Percentiles rank a stretch among this genome's conserved stretches.
phyloP scores from a whole-genome alignment of 2,888 invertebrate species.

The Lomographa bimaculata region DNA sequence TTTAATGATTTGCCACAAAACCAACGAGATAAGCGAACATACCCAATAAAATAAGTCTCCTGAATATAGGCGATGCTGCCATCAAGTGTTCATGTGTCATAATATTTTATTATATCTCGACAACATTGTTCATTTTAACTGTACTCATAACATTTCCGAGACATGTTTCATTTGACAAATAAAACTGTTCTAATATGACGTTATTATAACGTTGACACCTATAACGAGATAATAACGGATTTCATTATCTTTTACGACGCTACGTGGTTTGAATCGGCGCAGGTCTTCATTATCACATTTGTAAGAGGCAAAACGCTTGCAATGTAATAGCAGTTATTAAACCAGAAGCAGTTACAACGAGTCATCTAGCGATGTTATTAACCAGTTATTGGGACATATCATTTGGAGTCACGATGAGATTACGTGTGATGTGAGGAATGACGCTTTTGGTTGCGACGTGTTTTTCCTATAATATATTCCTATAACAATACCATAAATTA shows the following conservation, averaged over 20 bases:
- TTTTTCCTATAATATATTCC: too few species aligned
- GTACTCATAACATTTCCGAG: slow-evolving; percentile 1
- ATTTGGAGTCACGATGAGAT: slow-evolving; percentile 8
- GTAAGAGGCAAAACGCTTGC: slow-evolving; percentile 39
- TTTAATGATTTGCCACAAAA: too few species aligned
- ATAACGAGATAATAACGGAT: slow-evolving; percentile 47
- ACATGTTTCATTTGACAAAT: slow-evolving; percentile 13
- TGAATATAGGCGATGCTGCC: too few species aligned
- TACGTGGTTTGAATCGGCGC: slow-evolving; percentile 35
- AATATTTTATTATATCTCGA: too few species aligned
- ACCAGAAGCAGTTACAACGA: slow-evolving; percentile 34
- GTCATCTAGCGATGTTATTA: slow-evolving; percentile 33
- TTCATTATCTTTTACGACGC: slow-evolving; percentile 58
- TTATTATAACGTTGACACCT: slow-evolving; percentile 28
- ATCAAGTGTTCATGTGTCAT: too few species aligned
- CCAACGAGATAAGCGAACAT: too few species aligned
- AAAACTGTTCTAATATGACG: slow-evolving; percentile 13
- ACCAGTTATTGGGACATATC: slow-evolving; percentile 15
- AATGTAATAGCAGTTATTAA: slow-evolving; percentile 11
- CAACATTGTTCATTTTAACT: too few species aligned
- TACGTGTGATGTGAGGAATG: slow-evolving; percentile 5
- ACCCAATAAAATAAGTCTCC: too few species aligned
- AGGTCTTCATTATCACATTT: slow-evolving; percentile 48
- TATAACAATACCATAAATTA: too few species aligned
- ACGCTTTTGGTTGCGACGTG: slow-evolving; percentile 1